These are phyloP conservation scores for Danaus melanippus DNA, from an alignment of 1,140 invertebrate genomes.

Conservation along the genomic window DNA sequence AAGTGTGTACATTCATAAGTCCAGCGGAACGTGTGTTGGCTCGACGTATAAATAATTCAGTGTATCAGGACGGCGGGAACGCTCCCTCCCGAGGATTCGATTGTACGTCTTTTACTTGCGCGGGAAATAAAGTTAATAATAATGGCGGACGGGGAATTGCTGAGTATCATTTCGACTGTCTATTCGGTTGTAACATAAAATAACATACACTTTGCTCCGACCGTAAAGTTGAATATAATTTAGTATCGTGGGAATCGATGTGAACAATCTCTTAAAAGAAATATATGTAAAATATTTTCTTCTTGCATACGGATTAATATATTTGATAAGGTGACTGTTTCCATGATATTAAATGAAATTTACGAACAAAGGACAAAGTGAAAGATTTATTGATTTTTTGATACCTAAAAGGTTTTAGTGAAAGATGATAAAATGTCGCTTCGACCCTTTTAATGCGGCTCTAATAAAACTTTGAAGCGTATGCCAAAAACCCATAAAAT, in stretches of 20 bases:
- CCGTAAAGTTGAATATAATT: constrained; percentile 28
- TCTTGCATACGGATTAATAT: constrained; percentile 11
- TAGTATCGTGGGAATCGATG: constrained; percentile 20
- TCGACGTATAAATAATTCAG: constrained; percentile 48
- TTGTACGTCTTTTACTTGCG: constrained; percentile 30
- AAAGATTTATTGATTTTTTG: constrained; percentile 3
- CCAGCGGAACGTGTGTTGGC: constrained; percentile 37
- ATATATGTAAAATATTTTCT: constrained; percentile 11
- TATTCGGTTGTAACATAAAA: constrained; percentile 26
- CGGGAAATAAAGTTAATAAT: constrained; percentile 33
- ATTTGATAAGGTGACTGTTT: constrained; percentile 17
- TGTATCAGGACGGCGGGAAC: constrained; percentile 22
- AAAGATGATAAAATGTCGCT: constrained; percentile 3
- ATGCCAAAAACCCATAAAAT: constrained; percentile 28
- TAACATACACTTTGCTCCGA: constrained; percentile 23
- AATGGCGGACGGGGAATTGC: constrained; percentile 23
- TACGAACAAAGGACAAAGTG: constrained; percentile 1
- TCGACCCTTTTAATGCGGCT: constrained; percentile 6
- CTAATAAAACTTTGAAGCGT: constrained; percentile 30
- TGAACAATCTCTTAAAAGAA: constrained; percentile 22
- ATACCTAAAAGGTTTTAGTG: constrained; percentile 3
- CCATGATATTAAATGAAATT: background rate
- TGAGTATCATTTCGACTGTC: constrained; percentile 24
- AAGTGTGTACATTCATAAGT: constrained; percentile 68
- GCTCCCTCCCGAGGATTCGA: constrained; percentile 25